Base-by-base conservation (phyloP, 1,140 invertebrate genomes). In the Gonioctena quinquepunctata region DNA sequence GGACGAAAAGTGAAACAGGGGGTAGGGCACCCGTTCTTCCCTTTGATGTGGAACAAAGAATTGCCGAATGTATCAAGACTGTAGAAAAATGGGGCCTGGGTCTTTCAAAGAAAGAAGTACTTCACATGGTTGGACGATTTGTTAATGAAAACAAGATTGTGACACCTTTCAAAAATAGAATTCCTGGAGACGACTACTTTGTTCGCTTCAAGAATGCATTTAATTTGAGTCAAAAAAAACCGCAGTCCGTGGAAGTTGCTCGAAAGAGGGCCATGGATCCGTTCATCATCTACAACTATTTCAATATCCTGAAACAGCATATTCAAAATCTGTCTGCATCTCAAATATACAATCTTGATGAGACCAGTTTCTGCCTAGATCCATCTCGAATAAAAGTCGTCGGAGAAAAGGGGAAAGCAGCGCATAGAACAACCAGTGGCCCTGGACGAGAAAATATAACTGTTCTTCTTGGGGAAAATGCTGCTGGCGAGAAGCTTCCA, bases 151-250 rank as follows among this genome's bases (percentile, higher is more conserved):
- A 81, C 65, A 76, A 77, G 16, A 72, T 82, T 13, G 54, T 66
- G 50, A 79, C 75, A 16, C 67, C 74, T 7, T 83, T 84, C 70
- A 82, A 79, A 71, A 68, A 82, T 76, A 76, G 73, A 6, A 72
- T 60, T 49, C 83, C 83, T 19, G 81, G 83, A 6, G 59, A 81
- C 16, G 81, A 81, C 21, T 84, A 79, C 80, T 83, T 83, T 68
- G 3, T n/a, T n/a, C 21, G 52, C 11, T 71, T 71, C 49, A 25
- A 54, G 22, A 59, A 70, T 50, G 13, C 52, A 16, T 42, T 71
- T 27, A 33, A 70, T 22, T 64, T 60, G 52, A 42, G 49, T 13
- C 33, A 50, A 22, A 69, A 73, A 70, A 75, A 75, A 52, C 68
- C 62, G 7, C 71, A 66, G 68, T 26, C 69, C 11, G 69, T 74